Evolutionary conservation across 2,113 vertebrate genomes (phyloP).

Genomic region (Phyllostomus hastatus): DNA sequence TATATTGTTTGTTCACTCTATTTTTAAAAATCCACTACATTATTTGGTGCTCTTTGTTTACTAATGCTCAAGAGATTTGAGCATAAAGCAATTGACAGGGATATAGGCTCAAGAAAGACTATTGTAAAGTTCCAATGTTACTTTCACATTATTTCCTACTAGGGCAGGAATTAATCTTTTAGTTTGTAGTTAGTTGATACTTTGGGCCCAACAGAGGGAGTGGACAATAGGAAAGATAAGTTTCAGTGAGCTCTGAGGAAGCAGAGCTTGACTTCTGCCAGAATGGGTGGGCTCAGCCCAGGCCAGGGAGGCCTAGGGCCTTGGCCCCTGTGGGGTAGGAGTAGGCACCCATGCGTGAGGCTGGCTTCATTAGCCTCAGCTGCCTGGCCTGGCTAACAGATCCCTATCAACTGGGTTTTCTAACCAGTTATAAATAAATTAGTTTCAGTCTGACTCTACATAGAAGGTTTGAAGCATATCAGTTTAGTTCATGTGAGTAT

Average conservation of each 20-base stretch:
- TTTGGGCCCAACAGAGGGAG: not conserved
- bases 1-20: not conserved
- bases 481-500: conserved; percentile 25
- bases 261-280: not conserved
- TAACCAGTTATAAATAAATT: conserved; percentile 65
- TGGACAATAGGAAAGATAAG: not conserved
- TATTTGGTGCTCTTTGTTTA: not conserved
- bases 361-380: not conserved
- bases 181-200: conserved; percentile 23
- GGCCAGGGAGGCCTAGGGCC: not conserved
- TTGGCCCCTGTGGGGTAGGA: not conserved
- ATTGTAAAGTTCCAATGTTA: not conserved
- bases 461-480: not conserved
- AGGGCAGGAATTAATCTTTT: conserved; percentile 53
- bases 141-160: not conserved
- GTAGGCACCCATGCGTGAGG: not conserved
- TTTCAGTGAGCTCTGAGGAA: not conserved
- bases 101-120: not conserved
- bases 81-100: not conserved
- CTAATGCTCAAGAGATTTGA: not conserved
- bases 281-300: not conserved
- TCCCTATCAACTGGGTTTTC: conserved; percentile 38
- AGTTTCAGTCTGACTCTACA: conserved; percentile 8
- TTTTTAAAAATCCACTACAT: not conserved
- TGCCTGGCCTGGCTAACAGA: not conserved